Base-by-base conservation (phyloP, 2,888 invertebrate genomes). In the Eutolmus rufibarbis region DNA sequence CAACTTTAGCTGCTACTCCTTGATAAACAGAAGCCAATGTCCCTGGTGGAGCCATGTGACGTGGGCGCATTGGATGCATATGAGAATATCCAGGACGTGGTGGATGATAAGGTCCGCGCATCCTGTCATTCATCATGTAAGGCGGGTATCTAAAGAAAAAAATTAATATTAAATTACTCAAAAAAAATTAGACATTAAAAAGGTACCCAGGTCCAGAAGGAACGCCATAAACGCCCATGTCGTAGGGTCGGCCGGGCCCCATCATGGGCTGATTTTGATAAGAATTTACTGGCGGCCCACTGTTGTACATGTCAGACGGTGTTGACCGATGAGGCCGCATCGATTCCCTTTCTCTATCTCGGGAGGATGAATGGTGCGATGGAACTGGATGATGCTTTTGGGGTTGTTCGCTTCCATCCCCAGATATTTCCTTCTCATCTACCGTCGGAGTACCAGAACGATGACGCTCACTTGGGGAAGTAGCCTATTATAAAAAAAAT, bases 381-480 rank as follows among this genome's bases (percentile, higher is more conserved):
- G 88, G 88, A 46, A 88, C 87, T 12, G 90, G 77, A 78, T 88
- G 90, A 7, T 91, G 90, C 74, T 87, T 87, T 12, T 87, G 88
- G 7, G 74, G 31, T 23, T 40, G 40, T 14, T 86, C 74, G 16
- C 14, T 9, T 37, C 23, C 37, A 23, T 84, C 84, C 8, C n/a
- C n/a, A 28, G n/a, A n/a, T 16, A 34, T 16, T 51, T 77, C 57
- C 40, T 90, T 92, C 91, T 95, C 95, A 90, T 95, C 95, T 81
- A 96, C 94, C 0, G 96, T 96, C 1, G 96, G 96, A 9, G 96
- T 96, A 79, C 95, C 95, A 0, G 96, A 94, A 79, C 96, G 93
- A 66, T 66, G 66, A 90, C 95, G 96, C 91, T 95, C 95, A 19
- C 93, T 37, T 57, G 88, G 77, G 28, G 87, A 46, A 74, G 51